phyloP scores from a whole-genome alignment of 2,888 invertebrate species.

The Nemotelus nigrinus region DNA sequence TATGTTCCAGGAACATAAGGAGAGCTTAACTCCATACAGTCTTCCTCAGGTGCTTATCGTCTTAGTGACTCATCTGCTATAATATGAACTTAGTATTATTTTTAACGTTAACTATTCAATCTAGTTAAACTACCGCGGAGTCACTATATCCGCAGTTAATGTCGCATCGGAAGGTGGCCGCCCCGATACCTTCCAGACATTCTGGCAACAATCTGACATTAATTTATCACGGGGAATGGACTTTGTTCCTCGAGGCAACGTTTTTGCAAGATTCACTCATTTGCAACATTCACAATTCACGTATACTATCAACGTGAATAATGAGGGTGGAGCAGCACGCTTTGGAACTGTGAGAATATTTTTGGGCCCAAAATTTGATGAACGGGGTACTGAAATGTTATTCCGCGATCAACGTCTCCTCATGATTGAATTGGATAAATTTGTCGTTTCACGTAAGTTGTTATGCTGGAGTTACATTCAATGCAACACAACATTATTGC shows the following conservation, averaged over 20 bases:
- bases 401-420: constrained; percentile 71
- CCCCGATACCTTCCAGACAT: constrained; percentile 72
- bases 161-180: constrained; percentile 67
- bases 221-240: constrained; percentile 84
- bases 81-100: no score
- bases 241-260: constrained; percentile 79
- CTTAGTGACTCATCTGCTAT: neutral
- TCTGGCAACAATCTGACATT: constrained; percentile 83
- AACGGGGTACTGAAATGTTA: constrained; percentile 71
- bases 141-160: constrained; percentile 70
- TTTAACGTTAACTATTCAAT: no score
- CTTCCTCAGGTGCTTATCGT: constrained; percentile 66
- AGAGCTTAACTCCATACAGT: constrained; percentile 74
- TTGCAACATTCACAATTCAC: constrained; percentile 78
- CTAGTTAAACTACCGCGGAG: constrained; percentile 64
- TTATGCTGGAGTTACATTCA: no score
- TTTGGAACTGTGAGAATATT: constrained; percentile 75
- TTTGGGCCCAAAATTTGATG: constrained; percentile 73
- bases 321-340: constrained; percentile 66
- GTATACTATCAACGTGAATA: constrained; percentile 74
- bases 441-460: constrained; percentile 70
- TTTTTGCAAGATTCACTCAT: constrained; percentile 78
- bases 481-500: no score
- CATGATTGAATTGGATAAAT: constrained; percentile 77
- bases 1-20: constrained; percentile 79